Evolutionary conservation across 2,113 vertebrate genomes (phyloP).

Genomic region (Labeo catla): DNA sequence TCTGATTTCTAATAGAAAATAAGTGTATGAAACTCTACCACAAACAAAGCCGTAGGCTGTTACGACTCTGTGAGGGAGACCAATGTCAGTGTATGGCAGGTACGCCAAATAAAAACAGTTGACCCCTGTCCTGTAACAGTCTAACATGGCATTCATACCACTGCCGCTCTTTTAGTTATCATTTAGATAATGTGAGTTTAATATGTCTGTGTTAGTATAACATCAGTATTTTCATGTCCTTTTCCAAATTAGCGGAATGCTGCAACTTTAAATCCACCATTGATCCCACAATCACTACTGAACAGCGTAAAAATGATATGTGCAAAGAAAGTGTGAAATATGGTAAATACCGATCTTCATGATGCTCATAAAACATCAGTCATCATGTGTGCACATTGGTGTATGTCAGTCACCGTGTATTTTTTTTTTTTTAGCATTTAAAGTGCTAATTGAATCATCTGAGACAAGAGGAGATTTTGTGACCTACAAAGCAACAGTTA

Average conservation of each 20-base stretch:
- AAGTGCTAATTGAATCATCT: conserved; percentile 76
- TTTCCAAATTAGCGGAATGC: conserved; percentile 75
- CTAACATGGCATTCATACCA: not conserved
- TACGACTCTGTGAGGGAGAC: conserved; percentile 82
- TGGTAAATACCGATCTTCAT: conserved; percentile 67
- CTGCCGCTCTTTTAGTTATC: not conserved
- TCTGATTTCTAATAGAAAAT: conserved; percentile 74
- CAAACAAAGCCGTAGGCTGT: conserved; percentile 75
- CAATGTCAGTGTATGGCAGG: conserved; percentile 90
- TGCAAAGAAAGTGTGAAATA: conserved; percentile 77
- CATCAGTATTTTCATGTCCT: not conserved
- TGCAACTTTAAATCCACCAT: conserved; percentile 67
- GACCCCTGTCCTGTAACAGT: not conserved
- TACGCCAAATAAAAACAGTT: conserved; percentile 64
- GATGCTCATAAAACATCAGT: not conserved
- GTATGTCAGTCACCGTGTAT: not conserved
- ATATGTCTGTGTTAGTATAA: not conserved
- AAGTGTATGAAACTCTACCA: conserved; percentile 82
- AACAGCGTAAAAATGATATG: conserved; percentile 65
- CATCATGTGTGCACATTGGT: not conserved
- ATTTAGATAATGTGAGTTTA: not conserved
- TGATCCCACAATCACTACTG: conserved; percentile 64
- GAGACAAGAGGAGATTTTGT: conserved; percentile 83
- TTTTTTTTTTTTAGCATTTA: conserved; percentile 77
- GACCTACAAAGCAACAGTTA: conserved; percentile 79